A percentile compares a stretch with the other conserved stretches of the same genome.
Evolutionary conservation across 2,113 vertebrate genomes (phyloP).

Genomic region (Climacteris rufus): DNA sequence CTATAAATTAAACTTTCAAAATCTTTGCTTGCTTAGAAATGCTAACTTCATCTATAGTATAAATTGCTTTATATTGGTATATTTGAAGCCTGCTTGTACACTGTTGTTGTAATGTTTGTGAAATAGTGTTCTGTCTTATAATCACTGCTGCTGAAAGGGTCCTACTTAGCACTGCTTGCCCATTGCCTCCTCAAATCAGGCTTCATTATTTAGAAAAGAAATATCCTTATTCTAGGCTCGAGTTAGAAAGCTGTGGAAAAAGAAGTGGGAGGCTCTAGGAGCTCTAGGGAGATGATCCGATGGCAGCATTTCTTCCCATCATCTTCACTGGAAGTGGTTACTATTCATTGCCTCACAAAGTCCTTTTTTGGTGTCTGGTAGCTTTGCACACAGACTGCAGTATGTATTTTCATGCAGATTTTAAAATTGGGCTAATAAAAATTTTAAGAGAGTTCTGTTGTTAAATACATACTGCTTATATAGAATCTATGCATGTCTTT

Average conservation of each 20-base stretch:
- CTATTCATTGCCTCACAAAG: not conserved
- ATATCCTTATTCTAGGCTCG: not conserved
- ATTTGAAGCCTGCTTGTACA: not conserved
- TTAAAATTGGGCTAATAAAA: not conserved
- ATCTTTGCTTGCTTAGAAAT: not conserved
- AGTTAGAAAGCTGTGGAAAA: not conserved
- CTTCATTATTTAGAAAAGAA: not conserved
- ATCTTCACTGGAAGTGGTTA: not conserved
- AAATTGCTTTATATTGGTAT: not conserved
- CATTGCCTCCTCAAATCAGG: not conserved
- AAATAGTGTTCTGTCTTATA: not conserved
- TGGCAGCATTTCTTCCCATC: not conserved
- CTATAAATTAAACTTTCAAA: not conserved
- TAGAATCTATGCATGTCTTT: not conserved
- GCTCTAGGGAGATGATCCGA: not conserved
- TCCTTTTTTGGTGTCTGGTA: not conserved
- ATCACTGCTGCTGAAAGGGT: not conserved
- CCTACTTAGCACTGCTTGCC: not conserved
- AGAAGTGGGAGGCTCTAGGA: not conserved
- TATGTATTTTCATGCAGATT: not conserved
- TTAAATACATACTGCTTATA: not conserved
- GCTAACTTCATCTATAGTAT: not conserved
- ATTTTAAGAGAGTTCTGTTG: not conserved
- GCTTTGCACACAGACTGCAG: not conserved
- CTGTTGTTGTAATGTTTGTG: not conserved